Conservation (phyloP, 2,113 vertebrate species). For the Solea solea region DNA sequence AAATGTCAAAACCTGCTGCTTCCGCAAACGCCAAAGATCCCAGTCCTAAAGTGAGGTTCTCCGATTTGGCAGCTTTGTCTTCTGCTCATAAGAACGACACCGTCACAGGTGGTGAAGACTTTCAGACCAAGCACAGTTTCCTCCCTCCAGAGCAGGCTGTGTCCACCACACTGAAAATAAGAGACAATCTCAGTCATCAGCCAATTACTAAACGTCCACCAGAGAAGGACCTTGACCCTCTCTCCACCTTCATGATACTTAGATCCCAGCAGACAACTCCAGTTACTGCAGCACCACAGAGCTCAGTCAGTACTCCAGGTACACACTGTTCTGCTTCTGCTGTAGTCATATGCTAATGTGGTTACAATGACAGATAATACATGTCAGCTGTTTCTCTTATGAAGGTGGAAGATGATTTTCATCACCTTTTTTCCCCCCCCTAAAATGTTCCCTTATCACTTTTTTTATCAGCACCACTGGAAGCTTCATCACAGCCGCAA, state of each 20-base stretch:
- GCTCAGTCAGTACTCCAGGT: constrained; percentile 45
- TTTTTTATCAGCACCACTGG: constrained; percentile 33
- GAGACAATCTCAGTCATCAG: constrained; percentile 1
- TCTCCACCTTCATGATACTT: constrained; percentile 71
- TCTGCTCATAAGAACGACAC: neutral
- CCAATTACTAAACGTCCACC: neutral
- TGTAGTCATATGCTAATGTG: neutral
- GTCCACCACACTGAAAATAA: constrained; percentile 1
- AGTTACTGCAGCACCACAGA: constrained; percentile 3
- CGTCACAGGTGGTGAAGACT: neutral
- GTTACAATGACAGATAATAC: neutral
- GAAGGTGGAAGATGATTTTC: neutral
- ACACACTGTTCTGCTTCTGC: neutral
- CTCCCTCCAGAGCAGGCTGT: neutral
- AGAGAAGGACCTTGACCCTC: constrained; percentile 49
- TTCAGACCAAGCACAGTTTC: neutral
- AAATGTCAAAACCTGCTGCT: neutral
- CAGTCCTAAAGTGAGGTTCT: neutral
- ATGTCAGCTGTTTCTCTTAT: neutral
- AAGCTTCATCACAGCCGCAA: constrained; percentile 14
- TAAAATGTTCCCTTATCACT: neutral
- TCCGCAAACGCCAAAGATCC: neutral
- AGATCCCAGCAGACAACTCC: constrained; percentile 49
- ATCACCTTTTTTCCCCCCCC: neutral
- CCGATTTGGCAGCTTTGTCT: neutral